Evolutionary conservation across 2,797 vertebrate species (phyloP), one percentile per base, ranked within the genome.

Genomic region (Naso thynnoides): DNA sequence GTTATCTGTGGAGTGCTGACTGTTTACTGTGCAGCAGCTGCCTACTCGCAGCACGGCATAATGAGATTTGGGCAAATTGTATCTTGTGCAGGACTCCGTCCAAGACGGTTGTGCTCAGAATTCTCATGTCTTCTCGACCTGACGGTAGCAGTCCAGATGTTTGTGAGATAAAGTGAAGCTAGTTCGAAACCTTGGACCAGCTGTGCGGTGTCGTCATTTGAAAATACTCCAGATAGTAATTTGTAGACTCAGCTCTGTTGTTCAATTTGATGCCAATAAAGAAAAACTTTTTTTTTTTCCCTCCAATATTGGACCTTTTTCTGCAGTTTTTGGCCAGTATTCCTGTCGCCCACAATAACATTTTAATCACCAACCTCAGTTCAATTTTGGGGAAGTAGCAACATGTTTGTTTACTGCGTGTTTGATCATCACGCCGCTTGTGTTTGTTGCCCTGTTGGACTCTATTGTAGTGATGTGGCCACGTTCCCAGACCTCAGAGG

Each of bases 11-110:
- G 76, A 79, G 85, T 44, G 52, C 69, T 52, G 78, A 66, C 71
- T 84, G 82, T 85, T 85, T 75, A 52, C 85, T 57, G 63, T 63
- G 33, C 50, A 77, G 82, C 61, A 38, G 69, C 86, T 81, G 61
- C 86, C 81, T 82, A 74, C 78, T 84, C 76, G 16, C 75, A 56
- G 52, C 70, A 44, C 29, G 21, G 31, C 63, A 29, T 86, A 86
- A 87, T 86, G 78, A 86, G 81, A 84, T 88, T 83, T 82, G 73
- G 76, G 79, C 78, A 74, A 84, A 77, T 66, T 56, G 63, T 63
- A 62, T 73, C 48, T 60, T 70, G 18, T 38, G 59, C 75, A 77
- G 75, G 82, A 81, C 52, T 78, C 57, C 8, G 61, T 77, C 73
- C 66, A 73, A 66, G 54, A 53, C 1, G 33, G 65, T 23, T 54